A percentile compares a stretch with the other conserved stretches of the same genome.
phyloP scores from a whole-genome alignment of 2,888 invertebrate genomes.

The Willowsia nigromaculata region DNA sequence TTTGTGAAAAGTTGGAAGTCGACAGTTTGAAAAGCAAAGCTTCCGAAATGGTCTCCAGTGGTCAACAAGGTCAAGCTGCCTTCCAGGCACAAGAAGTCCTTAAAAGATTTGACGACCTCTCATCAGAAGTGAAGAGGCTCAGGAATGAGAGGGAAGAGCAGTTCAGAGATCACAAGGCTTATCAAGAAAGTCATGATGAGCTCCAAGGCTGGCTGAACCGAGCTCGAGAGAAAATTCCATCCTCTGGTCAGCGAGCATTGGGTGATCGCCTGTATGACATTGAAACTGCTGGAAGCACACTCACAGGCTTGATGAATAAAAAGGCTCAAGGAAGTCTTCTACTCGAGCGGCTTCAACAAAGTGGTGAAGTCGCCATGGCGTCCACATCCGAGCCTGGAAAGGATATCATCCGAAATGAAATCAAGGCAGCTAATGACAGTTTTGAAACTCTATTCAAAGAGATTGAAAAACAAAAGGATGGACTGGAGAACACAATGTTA shows the following conservation, averaged over 20 bases:
- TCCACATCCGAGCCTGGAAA: constrained; percentile 91
- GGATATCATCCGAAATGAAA: constrained; percentile 90
- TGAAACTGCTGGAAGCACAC: constrained; percentile 85
- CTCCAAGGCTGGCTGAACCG: constrained; percentile 92
- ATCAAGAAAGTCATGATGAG: constrained; percentile 95
- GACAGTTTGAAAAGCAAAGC: constrained; percentile 92
- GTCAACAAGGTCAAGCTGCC: constrained; percentile 91
- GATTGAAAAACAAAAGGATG: constrained; percentile 90
- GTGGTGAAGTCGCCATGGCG: constrained; percentile 91
- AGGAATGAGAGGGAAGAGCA: constrained; percentile 90
- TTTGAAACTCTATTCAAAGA: constrained; percentile 92
- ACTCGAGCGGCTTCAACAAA: constrained; percentile 92
- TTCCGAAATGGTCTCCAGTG: constrained; percentile 91
- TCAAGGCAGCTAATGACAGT: constrained; percentile 90
- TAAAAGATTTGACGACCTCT: constrained; percentile 89
- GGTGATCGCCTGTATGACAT: constrained; percentile 91
- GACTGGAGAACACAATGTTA: constrained; percentile 88
- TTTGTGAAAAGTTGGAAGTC: constrained; percentile 94
- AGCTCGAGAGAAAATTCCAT: constrained; percentile 93
- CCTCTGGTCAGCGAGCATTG: constrained; percentile 90
- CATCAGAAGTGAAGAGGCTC: constrained; percentile 88
- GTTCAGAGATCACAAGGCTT: constrained; percentile 91
- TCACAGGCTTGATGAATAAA: constrained; percentile 87
- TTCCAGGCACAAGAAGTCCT: constrained; percentile 93
- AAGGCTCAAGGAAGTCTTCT: constrained; percentile 94